A percentile compares a stretch with the other conserved stretches of the same genome.
phyloP scores from a whole-genome alignment of 2,888 invertebrate genomes.

The Euproctis similis region DNA sequence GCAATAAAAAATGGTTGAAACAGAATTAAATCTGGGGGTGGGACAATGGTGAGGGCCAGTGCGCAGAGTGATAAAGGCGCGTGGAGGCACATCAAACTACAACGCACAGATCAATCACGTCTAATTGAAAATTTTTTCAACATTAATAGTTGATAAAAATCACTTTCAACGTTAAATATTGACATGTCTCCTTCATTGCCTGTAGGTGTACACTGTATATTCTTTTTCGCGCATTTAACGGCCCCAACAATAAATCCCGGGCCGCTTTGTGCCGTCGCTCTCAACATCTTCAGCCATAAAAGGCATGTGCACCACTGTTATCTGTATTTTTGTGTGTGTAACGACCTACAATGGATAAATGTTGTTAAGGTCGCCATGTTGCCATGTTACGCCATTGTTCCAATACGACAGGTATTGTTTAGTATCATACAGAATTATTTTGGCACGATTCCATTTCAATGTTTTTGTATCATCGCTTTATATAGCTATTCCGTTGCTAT shows the following conservation, averaged over 20 bases:
- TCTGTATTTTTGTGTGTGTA: constrained; percentile 57
- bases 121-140: constrained; percentile 66
- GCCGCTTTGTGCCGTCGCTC: constrained; percentile 52
- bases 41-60: constrained; percentile 47
- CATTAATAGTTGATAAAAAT: constrained; percentile 64
- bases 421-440: constrained; percentile 30
- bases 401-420: constrained; percentile 35
- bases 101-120: constrained; percentile 58
- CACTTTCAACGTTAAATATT: constrained; percentile 63
- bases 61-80: constrained; percentile 5
- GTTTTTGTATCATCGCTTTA: constrained; percentile 56
- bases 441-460: too few relatives aligned
- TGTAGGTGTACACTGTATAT: constrained; percentile 61
- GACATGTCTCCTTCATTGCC: constrained; percentile 44
- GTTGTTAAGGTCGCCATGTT: constrained; percentile 42
- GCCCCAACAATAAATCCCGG: constrained; percentile 56
- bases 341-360: constrained; percentile 55
- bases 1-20: constrained; percentile 72
- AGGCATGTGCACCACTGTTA: constrained; percentile 55
- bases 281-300: constrained; percentile 60
- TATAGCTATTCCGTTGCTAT: constrained; percentile 59
- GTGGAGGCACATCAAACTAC: constrained; percentile 23
- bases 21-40: constrained; percentile 68
- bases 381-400: constrained; percentile 36
- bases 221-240: constrained; percentile 52